Conservation (phyloP, 2,797 vertebrate species). For the Channa striata region DNA sequence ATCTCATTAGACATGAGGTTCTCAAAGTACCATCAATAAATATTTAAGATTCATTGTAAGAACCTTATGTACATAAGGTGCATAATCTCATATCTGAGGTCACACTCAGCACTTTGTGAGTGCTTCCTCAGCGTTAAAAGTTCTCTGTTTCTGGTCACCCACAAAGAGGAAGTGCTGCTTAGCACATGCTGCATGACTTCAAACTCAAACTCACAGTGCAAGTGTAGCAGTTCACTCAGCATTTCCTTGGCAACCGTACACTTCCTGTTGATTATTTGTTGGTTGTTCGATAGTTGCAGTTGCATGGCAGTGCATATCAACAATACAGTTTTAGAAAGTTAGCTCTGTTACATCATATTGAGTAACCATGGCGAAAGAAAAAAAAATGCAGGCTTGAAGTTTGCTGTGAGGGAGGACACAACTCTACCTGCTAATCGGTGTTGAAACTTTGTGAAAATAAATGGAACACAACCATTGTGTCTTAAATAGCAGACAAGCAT, state of each 20-base stretch:
- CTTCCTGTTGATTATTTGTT: conserved; percentile 44
- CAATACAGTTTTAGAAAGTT: not conserved
- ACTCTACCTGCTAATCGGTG: not conserved
- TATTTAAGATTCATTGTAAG: not conserved
- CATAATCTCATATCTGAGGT: not conserved
- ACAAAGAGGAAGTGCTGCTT: conserved; percentile 21
- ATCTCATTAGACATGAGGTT: not conserved
- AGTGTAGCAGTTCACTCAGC: not conserved
- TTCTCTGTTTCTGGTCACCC: not conserved
- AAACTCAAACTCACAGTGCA: too few relatives aligned
- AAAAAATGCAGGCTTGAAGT: not conserved
- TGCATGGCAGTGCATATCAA: conserved; percentile 9
- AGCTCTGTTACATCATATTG: not conserved
- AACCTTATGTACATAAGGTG: not conserved
- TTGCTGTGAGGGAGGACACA: not conserved
- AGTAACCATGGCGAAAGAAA: too few relatives aligned
- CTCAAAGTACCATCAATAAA: too few relatives aligned
- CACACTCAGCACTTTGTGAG: not conserved
- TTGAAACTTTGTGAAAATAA: not conserved
- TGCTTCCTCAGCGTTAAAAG: not conserved
- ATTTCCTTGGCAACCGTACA: conserved; percentile 30
- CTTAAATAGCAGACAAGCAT: too few relatives aligned
- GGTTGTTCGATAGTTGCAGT: conserved; percentile 21
- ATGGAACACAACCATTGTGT: not conserved
- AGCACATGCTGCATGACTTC: conserved; percentile 5